Conservation (phyloP, 2,797 vertebrate species). For the Tokudaia muenninki region DNA sequence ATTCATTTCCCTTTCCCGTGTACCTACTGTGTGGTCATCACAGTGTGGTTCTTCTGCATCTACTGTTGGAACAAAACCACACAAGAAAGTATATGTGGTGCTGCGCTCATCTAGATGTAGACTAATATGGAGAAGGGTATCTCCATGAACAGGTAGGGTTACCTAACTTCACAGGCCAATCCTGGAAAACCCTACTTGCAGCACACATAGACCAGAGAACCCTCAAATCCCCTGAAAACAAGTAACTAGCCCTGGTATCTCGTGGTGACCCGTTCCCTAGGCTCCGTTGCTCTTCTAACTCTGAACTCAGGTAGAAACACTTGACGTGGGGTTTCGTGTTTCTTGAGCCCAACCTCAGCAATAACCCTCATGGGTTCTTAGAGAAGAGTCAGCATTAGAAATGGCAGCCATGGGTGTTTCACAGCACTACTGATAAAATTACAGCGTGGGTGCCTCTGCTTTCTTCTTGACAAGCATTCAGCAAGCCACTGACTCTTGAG, state of each 20-base stretch:
- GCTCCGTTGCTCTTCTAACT: background rate
- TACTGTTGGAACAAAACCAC: background rate
- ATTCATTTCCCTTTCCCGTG: background rate
- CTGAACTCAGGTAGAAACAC: background rate
- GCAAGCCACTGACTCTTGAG: background rate
- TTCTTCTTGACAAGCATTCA: too few species aligned
- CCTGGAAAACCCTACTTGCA: background rate
- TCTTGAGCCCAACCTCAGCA: background rate
- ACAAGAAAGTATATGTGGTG: background rate
- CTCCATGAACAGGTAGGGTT: accelerated
- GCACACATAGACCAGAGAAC: background rate
- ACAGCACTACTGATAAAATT: accelerated
- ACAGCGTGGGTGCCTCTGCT: accelerated
- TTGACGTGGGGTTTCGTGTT: accelerated
- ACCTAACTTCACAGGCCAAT: background rate
- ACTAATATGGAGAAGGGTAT: too few species aligned
- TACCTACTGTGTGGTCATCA: accelerated
- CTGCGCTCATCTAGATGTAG: too few species aligned
- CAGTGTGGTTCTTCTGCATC: too few species aligned
- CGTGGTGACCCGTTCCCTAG: background rate
- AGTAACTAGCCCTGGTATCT: too few species aligned
- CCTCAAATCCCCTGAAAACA: background rate
- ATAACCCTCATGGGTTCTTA: background rate
- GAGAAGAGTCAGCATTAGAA: background rate
- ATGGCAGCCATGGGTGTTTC: accelerated